These are phyloP conservation scores for Clavelina lepadiformis DNA, from an alignment of 23 tunicate genomes.

Conservation along the genomic window DNA sequence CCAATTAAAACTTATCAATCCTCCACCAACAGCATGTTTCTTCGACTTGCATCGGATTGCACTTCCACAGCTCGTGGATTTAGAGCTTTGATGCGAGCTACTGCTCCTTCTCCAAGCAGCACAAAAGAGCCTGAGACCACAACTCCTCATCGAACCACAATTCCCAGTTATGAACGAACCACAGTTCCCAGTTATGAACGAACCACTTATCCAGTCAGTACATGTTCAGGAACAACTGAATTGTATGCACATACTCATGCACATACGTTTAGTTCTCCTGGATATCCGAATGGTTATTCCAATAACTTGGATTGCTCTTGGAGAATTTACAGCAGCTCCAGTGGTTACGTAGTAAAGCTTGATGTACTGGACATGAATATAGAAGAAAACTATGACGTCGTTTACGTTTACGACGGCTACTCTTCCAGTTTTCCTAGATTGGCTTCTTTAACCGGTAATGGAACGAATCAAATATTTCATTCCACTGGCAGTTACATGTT, in stretches of 20 bases:
- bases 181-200: neutral
- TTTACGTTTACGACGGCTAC: too few species aligned
- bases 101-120: neutral
- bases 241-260: neutral
- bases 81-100: neutral
- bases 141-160: neutral
- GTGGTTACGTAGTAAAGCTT: too few species aligned
- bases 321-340: too few species aligned
- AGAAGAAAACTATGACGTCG: too few species aligned
- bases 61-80: slow-evolving; percentile 10
- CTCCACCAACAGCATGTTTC: slow-evolving; percentile 5
- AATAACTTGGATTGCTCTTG: slow-evolving; percentile 1
- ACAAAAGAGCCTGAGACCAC: neutral
- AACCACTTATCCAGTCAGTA: neutral
- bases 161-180: neutral
- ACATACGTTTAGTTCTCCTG: neutral
- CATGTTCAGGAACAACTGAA: neutral
- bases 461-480: too few species aligned
- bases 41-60: slow-evolving; percentile 25
- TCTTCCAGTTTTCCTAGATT: too few species aligned
- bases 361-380: too few species aligned
- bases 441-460: too few species aligned
- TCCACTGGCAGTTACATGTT: too few species aligned
- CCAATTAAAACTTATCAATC: neutral
- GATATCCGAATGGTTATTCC: neutral